These are phyloP conservation scores for Hydrolagus affinis DNA, from an alignment of 2,113 vertebrate genomes.

Conservation along the genomic window DNA sequence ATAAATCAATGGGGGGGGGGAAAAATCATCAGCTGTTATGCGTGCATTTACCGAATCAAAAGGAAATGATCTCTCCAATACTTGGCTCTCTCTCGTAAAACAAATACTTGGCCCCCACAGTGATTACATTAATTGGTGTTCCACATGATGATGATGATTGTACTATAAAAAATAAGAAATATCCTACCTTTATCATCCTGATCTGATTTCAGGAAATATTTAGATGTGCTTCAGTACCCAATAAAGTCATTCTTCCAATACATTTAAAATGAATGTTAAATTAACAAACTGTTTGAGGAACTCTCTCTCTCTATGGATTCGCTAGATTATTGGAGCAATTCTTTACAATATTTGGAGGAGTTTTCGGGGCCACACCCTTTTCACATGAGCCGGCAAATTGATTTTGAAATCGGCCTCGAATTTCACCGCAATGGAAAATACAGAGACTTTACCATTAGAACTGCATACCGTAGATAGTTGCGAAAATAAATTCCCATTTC, in stretches of 20 bases:
- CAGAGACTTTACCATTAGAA: background rate
- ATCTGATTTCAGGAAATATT: background rate
- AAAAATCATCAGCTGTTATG: background rate
- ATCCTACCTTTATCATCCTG: background rate
- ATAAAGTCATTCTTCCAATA: background rate
- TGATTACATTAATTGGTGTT: background rate
- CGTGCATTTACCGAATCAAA: background rate
- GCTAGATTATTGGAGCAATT: too few species aligned
- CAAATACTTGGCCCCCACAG: background rate
- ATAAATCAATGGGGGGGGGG: background rate
- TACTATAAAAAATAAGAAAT: background rate
- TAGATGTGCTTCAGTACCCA: background rate
- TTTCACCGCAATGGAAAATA: background rate
- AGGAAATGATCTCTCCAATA: background rate
- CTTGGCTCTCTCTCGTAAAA: background rate
- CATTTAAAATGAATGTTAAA: background rate
- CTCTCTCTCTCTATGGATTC: too few species aligned
- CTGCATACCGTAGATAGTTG: too few species aligned
- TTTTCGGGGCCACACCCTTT: background rate
- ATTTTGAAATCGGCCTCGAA: background rate
- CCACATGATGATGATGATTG: background rate
- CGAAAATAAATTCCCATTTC: too few species aligned
- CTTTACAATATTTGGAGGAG: background rate
- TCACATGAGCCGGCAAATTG: background rate
- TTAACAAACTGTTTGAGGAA: background rate